A percentile compares a stretch with the other conserved stretches of the same genome.
phyloP scores from a whole-genome alignment of 2,888 invertebrate species.

The Amblyjoppa proteus region DNA sequence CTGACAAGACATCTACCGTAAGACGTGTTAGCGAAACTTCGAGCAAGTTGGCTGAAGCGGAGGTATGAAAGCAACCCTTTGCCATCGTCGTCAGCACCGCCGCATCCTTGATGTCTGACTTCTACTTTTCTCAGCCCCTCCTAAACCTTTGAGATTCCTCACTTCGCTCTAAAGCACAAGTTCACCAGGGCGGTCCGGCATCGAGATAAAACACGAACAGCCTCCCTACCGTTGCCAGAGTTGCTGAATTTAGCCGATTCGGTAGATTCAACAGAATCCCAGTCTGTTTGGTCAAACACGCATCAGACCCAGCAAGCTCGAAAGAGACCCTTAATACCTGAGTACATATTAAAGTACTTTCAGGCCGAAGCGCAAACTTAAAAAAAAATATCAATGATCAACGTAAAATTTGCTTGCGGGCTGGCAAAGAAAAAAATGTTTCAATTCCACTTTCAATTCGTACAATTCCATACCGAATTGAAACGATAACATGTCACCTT shows the following conservation, averaged over 20 bases:
- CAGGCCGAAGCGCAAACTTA: neutral
- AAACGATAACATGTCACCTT: no score
- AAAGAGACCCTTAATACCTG: no score
- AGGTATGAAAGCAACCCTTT: neutral
- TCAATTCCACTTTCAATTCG: no score
- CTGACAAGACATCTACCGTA: neutral
- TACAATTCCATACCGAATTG: no score
- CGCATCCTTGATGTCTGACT: slow-evolving; percentile 69
- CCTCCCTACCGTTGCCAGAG: slow-evolving; percentile 22
- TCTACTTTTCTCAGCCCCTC: slow-evolving; percentile 70
- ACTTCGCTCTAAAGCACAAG: slow-evolving; percentile 63
- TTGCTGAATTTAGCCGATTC: slow-evolving; percentile 2
- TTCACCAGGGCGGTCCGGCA: slow-evolving; percentile 52
- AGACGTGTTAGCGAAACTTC: neutral
- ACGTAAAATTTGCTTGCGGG: no score
- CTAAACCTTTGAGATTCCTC: slow-evolving; percentile 64
- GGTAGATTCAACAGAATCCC: neutral
- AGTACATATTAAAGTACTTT: neutral
- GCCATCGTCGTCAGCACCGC: slow-evolving; percentile 57
- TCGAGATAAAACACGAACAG: slow-evolving; percentile 79
- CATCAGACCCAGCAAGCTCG: no score
- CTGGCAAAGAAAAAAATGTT: no score
- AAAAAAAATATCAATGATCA: no score
- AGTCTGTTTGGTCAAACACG: neutral
- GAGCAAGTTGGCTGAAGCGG: neutral